These are phyloP conservation scores for Papilio machaon DNA, from an alignment of 1,140 invertebrate genomes.

Conservation along the genomic window DNA sequence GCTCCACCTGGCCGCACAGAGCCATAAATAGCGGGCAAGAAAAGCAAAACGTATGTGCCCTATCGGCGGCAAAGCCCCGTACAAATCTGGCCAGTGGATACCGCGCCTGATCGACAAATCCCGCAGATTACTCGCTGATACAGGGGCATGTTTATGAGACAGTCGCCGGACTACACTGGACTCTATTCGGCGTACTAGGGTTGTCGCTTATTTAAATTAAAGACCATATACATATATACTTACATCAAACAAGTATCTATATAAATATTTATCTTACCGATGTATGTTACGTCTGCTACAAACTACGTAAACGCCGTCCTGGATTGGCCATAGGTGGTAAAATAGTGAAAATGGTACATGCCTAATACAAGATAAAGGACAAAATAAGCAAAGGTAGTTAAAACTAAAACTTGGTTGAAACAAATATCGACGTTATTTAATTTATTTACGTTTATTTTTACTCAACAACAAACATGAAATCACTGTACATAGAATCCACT, in stretches of 20 bases:
- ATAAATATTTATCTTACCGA: no score
- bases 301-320: no score
- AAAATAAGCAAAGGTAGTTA: no score
- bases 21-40: constrained; percentile 72
- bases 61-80: constrained; percentile 71
- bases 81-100: constrained; percentile 76
- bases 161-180: constrained; percentile 66
- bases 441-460: neutral
- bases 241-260: no score
- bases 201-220: constrained; percentile 41
- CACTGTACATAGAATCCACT: neutral
- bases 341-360: no score
- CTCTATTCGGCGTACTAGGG: constrained; percentile 54
- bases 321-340: no score
- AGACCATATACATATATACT: no score
- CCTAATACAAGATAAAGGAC: no score
- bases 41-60: constrained; percentile 75
- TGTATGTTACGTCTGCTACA: neutral
- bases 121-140: constrained; percentile 79
- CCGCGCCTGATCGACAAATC: constrained; percentile 79
- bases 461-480: neutral
- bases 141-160: constrained; percentile 78
- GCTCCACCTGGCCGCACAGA: constrained; percentile 62
- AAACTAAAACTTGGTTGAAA: neutral
- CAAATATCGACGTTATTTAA: neutral